Base-by-base conservation (phyloP, 2,113 vertebrate genomes). In the Scatophagus argus region DNA sequence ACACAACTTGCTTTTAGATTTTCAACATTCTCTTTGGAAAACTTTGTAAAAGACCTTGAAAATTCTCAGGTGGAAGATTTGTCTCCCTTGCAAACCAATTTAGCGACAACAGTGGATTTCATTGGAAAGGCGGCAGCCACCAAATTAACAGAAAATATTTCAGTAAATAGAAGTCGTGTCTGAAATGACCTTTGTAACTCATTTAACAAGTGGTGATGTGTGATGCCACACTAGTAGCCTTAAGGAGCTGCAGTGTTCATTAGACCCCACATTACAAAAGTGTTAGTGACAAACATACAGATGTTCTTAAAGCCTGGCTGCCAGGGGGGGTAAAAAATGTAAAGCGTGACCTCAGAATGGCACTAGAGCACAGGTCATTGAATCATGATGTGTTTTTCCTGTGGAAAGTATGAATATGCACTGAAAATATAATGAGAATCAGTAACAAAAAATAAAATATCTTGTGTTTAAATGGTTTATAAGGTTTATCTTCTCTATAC, bases 41-140 rank as follows among this genome's bases (percentile, higher is more conserved):
- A 93, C 88, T 93, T 94, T 91, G 71, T 81, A 79, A 78, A 88
- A 78, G 73, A 85, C 79, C 80, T 82, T 83, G 75, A 83, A 87
- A 82, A 89, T 83, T 56, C 74, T 82, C 19, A 31, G 51, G 77
- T 77, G 72, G 84, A 52, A 38, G 71, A 79, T 83, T 61, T 59
- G 44, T 75, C 67, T 79, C 65, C 34, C 27, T 68, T 2, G 8
- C 51, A 46, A 77, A 76, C 76, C 65, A 67, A 79, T 84, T 74
- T 70, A 59, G 58, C 46, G 52, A 16, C 43, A 10, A 52, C 31
- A 31, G 32, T 25, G 52, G 51, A 32, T 67, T 62, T 56, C 29
- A 27, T 47, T 67, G n/a, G 25, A 52, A 43, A 29, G 5, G 29
- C 13, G 44, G 23, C 54, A 67, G 52, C 36, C 17, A 7, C 3